Evolutionary conservation across 1,140 invertebrate species (phyloP).

Genomic region (Episyrphus balteatus): DNA sequence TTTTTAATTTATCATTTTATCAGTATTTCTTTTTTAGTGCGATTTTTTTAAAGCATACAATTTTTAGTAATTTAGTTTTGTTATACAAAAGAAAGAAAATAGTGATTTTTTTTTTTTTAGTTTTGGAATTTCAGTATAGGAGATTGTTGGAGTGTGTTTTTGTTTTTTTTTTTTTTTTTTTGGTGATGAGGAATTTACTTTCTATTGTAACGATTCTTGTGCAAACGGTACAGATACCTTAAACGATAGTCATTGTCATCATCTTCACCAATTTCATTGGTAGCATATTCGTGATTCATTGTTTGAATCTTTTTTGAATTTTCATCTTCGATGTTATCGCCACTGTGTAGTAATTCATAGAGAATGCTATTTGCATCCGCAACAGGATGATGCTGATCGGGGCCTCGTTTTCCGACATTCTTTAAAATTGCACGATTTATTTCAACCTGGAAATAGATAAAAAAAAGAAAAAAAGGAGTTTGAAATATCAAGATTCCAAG

Average conservation of each 20-base stretch:
- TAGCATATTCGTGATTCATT: neutral
- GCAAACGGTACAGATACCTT: conserved; percentile 7
- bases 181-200: neutral
- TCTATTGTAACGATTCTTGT: conserved; percentile 5
- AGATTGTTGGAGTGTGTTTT: too few relatives aligned
- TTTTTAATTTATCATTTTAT: too few relatives aligned
- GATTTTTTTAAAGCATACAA: too few relatives aligned
- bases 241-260: neutral
- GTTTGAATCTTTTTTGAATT: neutral
- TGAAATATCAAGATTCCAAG: neutral
- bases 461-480: conserved; percentile 4
- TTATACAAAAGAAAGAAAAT: too few relatives aligned
- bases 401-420: conserved; percentile 46
- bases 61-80: too few relatives aligned
- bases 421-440: conserved; percentile 45
- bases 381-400: conserved; percentile 8
- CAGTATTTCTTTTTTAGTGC: too few relatives aligned
- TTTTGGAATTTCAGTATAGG: too few relatives aligned
- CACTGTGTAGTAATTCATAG: conserved; percentile 9
- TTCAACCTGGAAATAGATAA: conserved; percentile 31
- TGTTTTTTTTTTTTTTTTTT: conserved; percentile 1
- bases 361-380: conserved; percentile 10
- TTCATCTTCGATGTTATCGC: conserved; percentile 1
- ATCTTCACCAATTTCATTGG: neutral
- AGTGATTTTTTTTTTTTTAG: too few relatives aligned